These are phyloP conservation scores for Eristalinus sepulchralis DNA, from an alignment of 2,888 invertebrate species.

Conservation along the genomic window DNA sequence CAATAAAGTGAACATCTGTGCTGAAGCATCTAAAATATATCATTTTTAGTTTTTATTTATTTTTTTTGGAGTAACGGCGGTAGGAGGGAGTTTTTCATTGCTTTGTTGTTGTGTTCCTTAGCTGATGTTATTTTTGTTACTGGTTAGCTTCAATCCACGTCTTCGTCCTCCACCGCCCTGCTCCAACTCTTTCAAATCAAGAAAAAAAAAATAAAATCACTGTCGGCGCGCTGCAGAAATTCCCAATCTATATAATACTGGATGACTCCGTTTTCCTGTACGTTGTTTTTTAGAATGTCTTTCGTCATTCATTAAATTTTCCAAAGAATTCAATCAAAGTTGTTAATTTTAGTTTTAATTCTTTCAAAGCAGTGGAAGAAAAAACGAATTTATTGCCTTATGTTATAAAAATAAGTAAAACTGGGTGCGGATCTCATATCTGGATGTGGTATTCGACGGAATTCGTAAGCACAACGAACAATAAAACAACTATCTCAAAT, in stretches of 20 bases:
- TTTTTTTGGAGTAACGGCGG: conserved; percentile 33
- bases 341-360: conserved; percentile 50
- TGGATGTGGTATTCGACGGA: conserved; percentile 18
- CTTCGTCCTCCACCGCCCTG: conserved; percentile 32
- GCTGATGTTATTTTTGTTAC: conserved; percentile 40
- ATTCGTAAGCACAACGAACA: conserved; percentile 26
- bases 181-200: conserved; percentile 17
- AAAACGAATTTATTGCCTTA: not conserved
- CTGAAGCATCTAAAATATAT: conserved; percentile 14
- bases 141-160: conserved; percentile 38
- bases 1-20: conserved; percentile 56
- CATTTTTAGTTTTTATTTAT: not conserved
- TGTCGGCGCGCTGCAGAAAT: conserved; percentile 33
- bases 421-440: conserved; percentile 57
- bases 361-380: conserved; percentile 37
- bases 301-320: conserved; percentile 15
- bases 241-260: conserved; percentile 28
- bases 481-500: conserved; percentile 13
- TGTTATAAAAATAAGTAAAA: conserved; percentile 55
- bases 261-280: conserved; percentile 21
- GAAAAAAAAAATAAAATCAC: conserved; percentile 20
- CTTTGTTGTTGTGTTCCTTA: conserved; percentile 16
- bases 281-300: conserved; percentile 1
- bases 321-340: conserved; percentile 7
- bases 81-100: conserved; percentile 42